These are phyloP conservation scores for Acleris laterana DNA, from an alignment of 2,888 invertebrate species.

Conservation along the genomic window DNA sequence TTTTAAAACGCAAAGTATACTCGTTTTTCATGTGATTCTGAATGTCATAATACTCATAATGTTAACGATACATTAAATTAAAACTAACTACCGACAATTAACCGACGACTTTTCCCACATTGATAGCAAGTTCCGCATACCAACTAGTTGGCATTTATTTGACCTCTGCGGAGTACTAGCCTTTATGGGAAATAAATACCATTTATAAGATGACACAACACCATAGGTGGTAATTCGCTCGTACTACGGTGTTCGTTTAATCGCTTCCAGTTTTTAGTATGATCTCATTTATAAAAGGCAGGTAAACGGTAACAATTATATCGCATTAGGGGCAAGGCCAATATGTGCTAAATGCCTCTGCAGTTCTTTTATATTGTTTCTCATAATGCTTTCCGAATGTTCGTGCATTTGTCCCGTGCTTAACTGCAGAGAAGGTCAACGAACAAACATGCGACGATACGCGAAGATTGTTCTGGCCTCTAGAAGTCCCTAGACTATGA, in stretches of 20 bases:
- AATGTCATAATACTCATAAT: no score
- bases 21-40: no score
- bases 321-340: conserved; percentile 54
- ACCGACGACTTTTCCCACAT: conserved; percentile 36
- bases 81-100: conserved; percentile 17
- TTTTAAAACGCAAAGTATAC: no score
- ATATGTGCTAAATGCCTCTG: conserved; percentile 46
- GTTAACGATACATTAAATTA: no score
- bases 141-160: conserved; percentile 61
- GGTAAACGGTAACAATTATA: conserved; percentile 48
- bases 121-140: conserved; percentile 56
- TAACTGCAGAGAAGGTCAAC: conserved; percentile 50
- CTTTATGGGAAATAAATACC: conserved; percentile 64
- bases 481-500: conserved; percentile 23
- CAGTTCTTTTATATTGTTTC: conserved; percentile 51
- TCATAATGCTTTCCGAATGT: conserved; percentile 42
- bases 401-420: conserved; percentile 53
- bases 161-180: conserved; percentile 54
- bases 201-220: conserved; percentile 66
- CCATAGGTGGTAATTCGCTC: conserved; percentile 40
- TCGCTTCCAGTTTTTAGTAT: not conserved
- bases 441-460: conserved; percentile 38
- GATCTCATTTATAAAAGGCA: conserved; percentile 34
- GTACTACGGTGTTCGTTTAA: not conserved
- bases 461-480: conserved; percentile 29